Evolutionary conservation across 2,113 vertebrate genomes (phyloP).

Genomic region (Rissa tridactyla): DNA sequence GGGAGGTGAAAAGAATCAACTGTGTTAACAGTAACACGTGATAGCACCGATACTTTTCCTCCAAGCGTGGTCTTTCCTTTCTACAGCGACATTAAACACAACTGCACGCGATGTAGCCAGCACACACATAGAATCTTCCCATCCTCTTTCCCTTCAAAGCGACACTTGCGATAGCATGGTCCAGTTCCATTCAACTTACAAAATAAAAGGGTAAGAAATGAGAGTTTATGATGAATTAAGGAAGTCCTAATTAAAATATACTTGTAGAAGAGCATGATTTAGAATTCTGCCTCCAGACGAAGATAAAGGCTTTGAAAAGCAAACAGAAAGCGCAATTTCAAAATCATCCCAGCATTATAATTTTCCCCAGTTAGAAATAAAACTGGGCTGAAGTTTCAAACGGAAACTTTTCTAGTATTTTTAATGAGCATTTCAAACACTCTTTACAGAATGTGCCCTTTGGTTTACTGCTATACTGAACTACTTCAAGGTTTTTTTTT

Average conservation of each 20-base stretch:
- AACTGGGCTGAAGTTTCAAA: not conserved
- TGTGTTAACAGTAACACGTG: not conserved
- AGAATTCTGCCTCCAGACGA: not conserved
- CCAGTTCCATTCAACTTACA: not conserved
- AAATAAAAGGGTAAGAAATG: not conserved
- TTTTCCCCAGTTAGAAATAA: not conserved
- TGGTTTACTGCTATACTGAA: not conserved
- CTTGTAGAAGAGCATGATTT: not conserved
- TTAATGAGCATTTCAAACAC: not conserved
- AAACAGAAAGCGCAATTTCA: not conserved
- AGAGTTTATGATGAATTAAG: not conserved
- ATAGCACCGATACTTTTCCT: not conserved
- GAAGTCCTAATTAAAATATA: not conserved
- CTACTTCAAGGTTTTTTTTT: not conserved
- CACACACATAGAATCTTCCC: not conserved
- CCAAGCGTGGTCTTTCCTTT: not conserved
- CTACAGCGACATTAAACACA: not conserved
- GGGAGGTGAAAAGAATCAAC: not conserved
- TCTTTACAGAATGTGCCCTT: not conserved
- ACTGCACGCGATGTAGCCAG: not conserved
- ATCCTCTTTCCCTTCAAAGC: not conserved
- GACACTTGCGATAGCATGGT: not conserved
- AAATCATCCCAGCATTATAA: not conserved
- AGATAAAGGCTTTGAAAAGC: not conserved
- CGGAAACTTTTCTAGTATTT: not conserved